A percentile compares a stretch with the other conserved stretches of the same genome.
Evolutionary conservation across 2,888 invertebrate genomes (phyloP).

Genomic region (Cosmorhoe ocellata): DNA sequence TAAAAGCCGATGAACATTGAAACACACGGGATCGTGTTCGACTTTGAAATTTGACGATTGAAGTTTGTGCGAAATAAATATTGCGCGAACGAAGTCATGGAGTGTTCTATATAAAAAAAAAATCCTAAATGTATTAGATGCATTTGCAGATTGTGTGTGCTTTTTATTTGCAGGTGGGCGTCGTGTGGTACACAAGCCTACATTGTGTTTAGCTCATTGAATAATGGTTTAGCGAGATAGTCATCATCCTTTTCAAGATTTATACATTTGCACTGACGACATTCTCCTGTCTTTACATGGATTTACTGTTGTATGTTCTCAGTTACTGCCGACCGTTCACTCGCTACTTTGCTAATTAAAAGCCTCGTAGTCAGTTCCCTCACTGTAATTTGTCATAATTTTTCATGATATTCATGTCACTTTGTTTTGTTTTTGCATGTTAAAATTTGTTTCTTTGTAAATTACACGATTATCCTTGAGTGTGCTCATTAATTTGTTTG

Average conservation of each 20-base stretch:
- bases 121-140: too few species aligned
- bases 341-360: slow-evolving; percentile 12
- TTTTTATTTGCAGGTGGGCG: too few species aligned
- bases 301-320: slow-evolving; percentile 3
- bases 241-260: too few species aligned
- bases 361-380: neutral
- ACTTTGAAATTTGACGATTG: too few species aligned
- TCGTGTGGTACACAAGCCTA: too few species aligned
- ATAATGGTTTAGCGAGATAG: too few species aligned
- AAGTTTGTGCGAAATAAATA: too few species aligned
- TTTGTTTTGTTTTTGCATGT: slow-evolving; percentile 2
- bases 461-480: slow-evolving; percentile 3
- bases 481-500: slow-evolving; percentile 2
- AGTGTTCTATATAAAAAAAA: too few species aligned
- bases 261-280: too few species aligned
- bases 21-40: neutral
- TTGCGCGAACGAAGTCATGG: too few species aligned
- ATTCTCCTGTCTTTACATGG: neutral
- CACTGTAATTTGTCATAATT: slow-evolving; percentile 6
- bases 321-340: neutral
- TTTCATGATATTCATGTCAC: slow-evolving; percentile 1
- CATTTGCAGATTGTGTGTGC: too few species aligned
- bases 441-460: slow-evolving; percentile 9
- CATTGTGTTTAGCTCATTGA: too few species aligned
- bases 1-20: slow-evolving; percentile 3